phyloP scores from a whole-genome alignment of 1,140 invertebrate species.

The Drosophila arizonae region DNA sequence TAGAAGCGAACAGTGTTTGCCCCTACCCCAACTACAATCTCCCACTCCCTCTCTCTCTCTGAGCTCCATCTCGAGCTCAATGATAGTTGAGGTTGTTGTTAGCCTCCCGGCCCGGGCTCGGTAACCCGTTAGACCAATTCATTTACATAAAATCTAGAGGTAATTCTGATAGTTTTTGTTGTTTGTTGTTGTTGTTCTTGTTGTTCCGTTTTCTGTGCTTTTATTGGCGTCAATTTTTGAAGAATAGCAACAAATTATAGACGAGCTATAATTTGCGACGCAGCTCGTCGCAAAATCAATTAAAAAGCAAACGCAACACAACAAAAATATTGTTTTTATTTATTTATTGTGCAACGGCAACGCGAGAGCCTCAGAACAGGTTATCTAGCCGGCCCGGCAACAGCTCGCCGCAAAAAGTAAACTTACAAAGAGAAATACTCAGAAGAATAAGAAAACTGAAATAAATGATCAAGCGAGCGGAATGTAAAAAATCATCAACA shows the following conservation, averaged over 20 bases:
- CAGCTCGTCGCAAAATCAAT: slow-evolving; percentile 70
- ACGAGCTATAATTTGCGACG: slow-evolving; percentile 64
- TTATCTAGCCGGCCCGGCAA: slow-evolving; percentile 64
- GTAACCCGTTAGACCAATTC: slow-evolving; percentile 44
- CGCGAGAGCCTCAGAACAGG: slow-evolving; percentile 67
- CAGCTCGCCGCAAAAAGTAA: slow-evolving; percentile 22
- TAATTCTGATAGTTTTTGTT: slow-evolving; percentile 53
- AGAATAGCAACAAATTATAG: slow-evolving; percentile 68
- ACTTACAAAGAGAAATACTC: slow-evolving; percentile 27
- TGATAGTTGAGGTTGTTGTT: slow-evolving; percentile 10
- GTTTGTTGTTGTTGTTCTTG: slow-evolving; percentile 6
- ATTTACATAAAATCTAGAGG: slow-evolving; percentile 66
- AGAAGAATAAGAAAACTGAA: slow-evolving; percentile 18
- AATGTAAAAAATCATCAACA: background rate
- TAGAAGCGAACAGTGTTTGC: slow-evolving; percentile 17
- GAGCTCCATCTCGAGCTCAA: slow-evolving; percentile 2
- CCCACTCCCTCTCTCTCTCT: background rate
- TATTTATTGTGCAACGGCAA: slow-evolving; percentile 75
- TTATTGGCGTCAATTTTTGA: slow-evolving; percentile 72
- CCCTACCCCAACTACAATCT: too few species aligned
- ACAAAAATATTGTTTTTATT: slow-evolving; percentile 65
- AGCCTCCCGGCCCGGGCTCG: slow-evolving; percentile 16
- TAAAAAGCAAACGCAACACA: slow-evolving; percentile 70
- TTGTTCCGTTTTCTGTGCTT: slow-evolving; percentile 42
- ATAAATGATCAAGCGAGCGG: slow-evolving; percentile 9